Conservation (phyloP, 1,140 invertebrate species). For the Drosophila sturtevanti region DNA sequence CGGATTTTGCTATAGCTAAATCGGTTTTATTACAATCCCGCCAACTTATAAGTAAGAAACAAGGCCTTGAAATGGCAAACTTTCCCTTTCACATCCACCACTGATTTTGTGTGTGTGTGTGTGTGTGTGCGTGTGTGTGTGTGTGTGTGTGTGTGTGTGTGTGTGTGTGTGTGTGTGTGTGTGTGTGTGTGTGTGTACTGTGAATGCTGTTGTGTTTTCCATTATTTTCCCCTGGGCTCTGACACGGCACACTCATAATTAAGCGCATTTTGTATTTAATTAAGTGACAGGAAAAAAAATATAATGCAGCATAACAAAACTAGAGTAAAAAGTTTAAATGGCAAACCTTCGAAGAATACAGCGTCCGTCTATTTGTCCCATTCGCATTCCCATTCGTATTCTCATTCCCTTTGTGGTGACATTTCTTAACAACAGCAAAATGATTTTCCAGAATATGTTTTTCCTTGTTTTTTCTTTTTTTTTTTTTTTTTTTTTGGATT, state of each 20-base stretch:
- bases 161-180: background rate
- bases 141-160: background rate
- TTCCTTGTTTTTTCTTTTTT: background rate
- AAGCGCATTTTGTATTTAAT: slow-evolving; percentile 60
- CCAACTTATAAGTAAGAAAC: too few species aligned
- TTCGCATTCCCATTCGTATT: background rate
- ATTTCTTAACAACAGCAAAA: slow-evolving; percentile 1
- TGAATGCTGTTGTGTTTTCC: slow-evolving; percentile 30
- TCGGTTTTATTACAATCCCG: too few species aligned
- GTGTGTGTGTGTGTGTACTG: slow-evolving; percentile 4
- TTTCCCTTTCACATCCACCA: background rate
- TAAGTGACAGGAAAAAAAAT: slow-evolving; percentile 33
- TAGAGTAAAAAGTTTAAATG: slow-evolving; percentile 1
- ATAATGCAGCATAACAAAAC: background rate
- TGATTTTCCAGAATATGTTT: slow-evolving; percentile 8
- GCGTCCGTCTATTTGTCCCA: too few species aligned
- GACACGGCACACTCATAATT: slow-evolving; percentile 54
- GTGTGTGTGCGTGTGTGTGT: background rate
- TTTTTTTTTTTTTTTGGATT: slow-evolving; percentile 42
- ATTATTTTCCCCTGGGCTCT: slow-evolving; percentile 43
- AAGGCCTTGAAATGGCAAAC: background rate
- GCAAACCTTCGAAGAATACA: background rate
- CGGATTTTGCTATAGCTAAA: too few species aligned
- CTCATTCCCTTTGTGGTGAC: background rate
- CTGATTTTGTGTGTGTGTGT: background rate